Percentiles rank a stretch among this genome's conserved stretches.
Conservation (phyloP, 92 coral and sea anemone species). For the Umimayanthus chanpuru region DNA sequence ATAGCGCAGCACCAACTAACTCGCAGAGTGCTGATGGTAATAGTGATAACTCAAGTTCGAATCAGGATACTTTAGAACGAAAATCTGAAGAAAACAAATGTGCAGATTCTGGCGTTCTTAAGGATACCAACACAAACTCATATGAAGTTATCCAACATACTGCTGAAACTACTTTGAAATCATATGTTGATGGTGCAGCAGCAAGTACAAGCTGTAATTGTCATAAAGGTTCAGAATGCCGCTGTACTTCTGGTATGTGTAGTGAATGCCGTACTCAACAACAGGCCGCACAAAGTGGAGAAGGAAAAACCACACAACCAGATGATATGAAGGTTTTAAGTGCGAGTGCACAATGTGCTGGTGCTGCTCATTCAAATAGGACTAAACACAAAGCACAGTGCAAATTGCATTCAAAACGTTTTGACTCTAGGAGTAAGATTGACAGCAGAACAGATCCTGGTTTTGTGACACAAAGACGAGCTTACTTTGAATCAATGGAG, state of each 20-base stretch:
- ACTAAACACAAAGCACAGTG: conserved; percentile 2
- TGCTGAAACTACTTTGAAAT: background rate
- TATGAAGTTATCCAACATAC: background rate
- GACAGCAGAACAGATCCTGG: conserved; percentile 39
- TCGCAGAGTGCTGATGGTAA: background rate
- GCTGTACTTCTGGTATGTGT: background rate
- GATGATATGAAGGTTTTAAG: background rate
- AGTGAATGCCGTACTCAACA: background rate
- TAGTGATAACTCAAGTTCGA: background rate
- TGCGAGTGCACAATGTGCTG: background rate
- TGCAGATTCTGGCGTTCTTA: background rate
- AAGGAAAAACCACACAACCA: background rate
- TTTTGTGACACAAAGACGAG: conserved; percentile 26
- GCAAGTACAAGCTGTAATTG: background rate
- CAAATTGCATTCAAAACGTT: background rate
- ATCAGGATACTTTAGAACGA: background rate
- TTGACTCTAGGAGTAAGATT: conserved; percentile 6
- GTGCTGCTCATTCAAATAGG: background rate
- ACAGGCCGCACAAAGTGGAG: background rate
- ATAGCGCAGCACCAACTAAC: background rate
- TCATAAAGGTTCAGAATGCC: background rate
- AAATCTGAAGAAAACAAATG: background rate
- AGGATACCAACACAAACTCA: background rate
- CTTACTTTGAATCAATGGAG: conserved; percentile 28
- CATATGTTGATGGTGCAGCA: background rate